Evolutionary conservation across 2,113 vertebrate genomes (phyloP).

Genomic region (Sprattus sprattus): DNA sequence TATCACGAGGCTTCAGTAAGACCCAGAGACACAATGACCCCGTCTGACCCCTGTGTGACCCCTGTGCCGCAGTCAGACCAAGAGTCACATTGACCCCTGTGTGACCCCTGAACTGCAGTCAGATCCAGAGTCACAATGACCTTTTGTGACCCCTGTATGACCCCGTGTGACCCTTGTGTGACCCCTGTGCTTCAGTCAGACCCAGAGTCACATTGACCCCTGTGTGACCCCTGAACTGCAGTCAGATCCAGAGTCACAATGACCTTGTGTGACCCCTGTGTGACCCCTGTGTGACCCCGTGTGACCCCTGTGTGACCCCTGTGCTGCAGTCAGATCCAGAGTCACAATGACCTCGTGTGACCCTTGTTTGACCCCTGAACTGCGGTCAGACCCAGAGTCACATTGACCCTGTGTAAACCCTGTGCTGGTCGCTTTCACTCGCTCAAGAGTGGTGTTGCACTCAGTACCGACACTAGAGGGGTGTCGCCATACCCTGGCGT

Average conservation of each 20-base stretch:
- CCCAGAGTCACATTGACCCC: no score
- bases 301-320: not conserved
- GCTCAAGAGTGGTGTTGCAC: not conserved
- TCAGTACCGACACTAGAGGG: no score
- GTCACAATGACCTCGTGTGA: no score
- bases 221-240: no score
- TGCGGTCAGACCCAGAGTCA: no score
- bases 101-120: slow-evolving; percentile 1
- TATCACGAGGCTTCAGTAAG: not conserved
- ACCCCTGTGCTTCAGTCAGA: no score
- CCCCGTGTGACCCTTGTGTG: not conserved
- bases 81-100: not conserved
- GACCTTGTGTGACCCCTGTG: no score
- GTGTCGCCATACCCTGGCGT: no score
- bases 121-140: not conserved
- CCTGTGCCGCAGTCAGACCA: not conserved
- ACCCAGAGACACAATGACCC: not conserved
- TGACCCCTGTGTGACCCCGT: no score
- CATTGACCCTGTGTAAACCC: no score
- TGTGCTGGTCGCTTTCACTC: not conserved
- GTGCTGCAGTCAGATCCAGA: no score
- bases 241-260: not conserved
- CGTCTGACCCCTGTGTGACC: not conserved
- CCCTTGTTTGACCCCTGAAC: no score
- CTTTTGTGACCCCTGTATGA: not conserved